phyloP scores from a whole-genome alignment of 1,140 invertebrate species.

The Delia radicum region DNA sequence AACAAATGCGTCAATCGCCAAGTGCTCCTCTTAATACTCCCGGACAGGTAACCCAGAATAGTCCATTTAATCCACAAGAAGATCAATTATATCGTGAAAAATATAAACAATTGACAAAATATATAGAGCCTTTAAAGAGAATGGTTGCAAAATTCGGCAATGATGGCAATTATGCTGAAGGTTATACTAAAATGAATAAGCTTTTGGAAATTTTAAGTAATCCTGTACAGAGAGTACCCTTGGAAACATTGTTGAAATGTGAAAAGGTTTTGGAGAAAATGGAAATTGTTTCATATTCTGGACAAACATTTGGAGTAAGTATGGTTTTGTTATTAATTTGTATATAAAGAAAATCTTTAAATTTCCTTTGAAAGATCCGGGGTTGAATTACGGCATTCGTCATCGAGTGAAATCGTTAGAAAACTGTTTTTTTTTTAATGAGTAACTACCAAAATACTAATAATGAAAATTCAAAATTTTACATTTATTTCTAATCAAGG shows the following conservation, averaged over 20 bases:
- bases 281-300: slow-evolving; percentile 59
- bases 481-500: too few relatives aligned
- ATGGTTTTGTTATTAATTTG: not conserved
- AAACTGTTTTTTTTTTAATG: too few relatives aligned
- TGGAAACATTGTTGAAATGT: slow-evolving; percentile 88
- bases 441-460: too few relatives aligned
- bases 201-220: slow-evolving; percentile 87
- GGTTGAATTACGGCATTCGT: too few relatives aligned
- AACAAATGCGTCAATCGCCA: slow-evolving; percentile 72
- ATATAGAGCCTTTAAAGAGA: slow-evolving; percentile 85
- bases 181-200: slow-evolving; percentile 80
- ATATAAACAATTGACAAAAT: slow-evolving; percentile 87
- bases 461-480: too few relatives aligned
- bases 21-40: slow-evolving; percentile 80
- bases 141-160: slow-evolving; percentile 85
- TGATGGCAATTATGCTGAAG: slow-evolving; percentile 63
- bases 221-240: slow-evolving; percentile 80
- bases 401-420: too few relatives aligned
- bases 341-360: not conserved
- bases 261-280: slow-evolving; percentile 78
- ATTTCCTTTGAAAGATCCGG: not conserved
- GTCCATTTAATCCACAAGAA: slow-evolving; percentile 69
- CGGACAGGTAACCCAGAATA: slow-evolving; percentile 68
- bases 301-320: slow-evolving; percentile 47
- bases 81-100: slow-evolving; percentile 91